These are phyloP conservation scores for Cinara cedri DNA, from an alignment of 2,888 invertebrate genomes.

Conservation along the genomic window DNA sequence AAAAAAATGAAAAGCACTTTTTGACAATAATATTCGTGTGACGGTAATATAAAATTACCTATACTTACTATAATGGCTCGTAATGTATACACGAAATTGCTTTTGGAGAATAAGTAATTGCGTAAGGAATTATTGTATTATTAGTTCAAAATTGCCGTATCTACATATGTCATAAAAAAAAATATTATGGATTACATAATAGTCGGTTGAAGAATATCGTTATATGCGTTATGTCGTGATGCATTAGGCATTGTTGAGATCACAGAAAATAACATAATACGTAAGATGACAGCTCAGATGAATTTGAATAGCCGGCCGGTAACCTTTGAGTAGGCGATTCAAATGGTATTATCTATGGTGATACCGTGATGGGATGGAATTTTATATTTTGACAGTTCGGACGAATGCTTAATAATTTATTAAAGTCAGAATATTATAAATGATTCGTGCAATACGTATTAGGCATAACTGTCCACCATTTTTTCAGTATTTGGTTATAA, in stretches of 20 bases:
- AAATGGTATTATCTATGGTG: not conserved
- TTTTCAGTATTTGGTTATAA: too few species aligned
- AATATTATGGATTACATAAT: not conserved
- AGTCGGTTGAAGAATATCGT: too few species aligned
- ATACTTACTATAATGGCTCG: too few species aligned
- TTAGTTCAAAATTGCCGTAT: too few species aligned
- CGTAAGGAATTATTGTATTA: too few species aligned
- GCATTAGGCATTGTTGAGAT: not conserved
- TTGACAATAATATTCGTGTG: too few species aligned
- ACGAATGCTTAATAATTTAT: conserved; percentile 31
- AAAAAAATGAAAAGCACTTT: too few species aligned
- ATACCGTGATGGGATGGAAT: conserved; percentile 5
- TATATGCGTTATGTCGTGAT: not conserved
- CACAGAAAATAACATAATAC: not conserved
- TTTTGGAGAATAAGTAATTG: too few species aligned
- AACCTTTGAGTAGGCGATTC: not conserved
- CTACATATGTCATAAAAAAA: not conserved
- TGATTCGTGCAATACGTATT: not conserved
- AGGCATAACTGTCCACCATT: too few species aligned
- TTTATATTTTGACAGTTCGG: conserved; percentile 23
- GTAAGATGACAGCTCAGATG: conserved; percentile 14
- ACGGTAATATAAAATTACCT: too few species aligned
- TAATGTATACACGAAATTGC: too few species aligned
- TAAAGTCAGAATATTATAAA: not conserved
- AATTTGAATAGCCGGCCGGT: not conserved